Conservation (phyloP, 2,888 invertebrate genomes). For the Drosophila mulleri region DNA sequence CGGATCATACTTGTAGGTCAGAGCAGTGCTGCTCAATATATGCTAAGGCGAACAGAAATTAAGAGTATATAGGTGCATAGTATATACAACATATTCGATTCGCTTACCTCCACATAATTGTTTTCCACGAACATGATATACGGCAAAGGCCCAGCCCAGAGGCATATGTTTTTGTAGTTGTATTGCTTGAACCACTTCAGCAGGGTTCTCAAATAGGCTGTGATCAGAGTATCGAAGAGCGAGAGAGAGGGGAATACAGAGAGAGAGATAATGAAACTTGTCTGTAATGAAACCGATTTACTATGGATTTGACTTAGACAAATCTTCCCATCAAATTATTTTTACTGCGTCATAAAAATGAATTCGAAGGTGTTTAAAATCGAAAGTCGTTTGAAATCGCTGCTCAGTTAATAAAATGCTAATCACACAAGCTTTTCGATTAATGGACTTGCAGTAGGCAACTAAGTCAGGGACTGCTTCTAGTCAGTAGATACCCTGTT, state of each 20-base stretch:
- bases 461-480: too few species aligned
- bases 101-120: conserved; percentile 58
- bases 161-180: conserved; percentile 43
- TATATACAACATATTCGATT: neutral
- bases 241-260: neutral
- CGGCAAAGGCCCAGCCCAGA: conserved; percentile 52
- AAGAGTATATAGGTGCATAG: neutral
- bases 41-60: conserved; percentile 37
- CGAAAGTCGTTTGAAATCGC: neutral
- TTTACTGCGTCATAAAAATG: neutral
- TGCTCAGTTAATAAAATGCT: neutral
- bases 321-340: neutral
- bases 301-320: neutral
- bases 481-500: too few species aligned
- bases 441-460: too few species aligned
- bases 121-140: conserved; percentile 52
- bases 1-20: conserved; percentile 84
- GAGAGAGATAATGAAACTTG: neutral
- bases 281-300: neutral
- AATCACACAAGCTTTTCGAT: neutral
- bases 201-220: conserved; percentile 44
- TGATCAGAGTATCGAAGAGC: neutral
- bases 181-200: conserved; percentile 38
- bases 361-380: neutral
- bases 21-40: conserved; percentile 80